A percentile compares a stretch with the other conserved stretches of the same genome.
Evolutionary conservation across 2,888 invertebrate genomes (phyloP).

Genomic region (Pandemis corylana): DNA sequence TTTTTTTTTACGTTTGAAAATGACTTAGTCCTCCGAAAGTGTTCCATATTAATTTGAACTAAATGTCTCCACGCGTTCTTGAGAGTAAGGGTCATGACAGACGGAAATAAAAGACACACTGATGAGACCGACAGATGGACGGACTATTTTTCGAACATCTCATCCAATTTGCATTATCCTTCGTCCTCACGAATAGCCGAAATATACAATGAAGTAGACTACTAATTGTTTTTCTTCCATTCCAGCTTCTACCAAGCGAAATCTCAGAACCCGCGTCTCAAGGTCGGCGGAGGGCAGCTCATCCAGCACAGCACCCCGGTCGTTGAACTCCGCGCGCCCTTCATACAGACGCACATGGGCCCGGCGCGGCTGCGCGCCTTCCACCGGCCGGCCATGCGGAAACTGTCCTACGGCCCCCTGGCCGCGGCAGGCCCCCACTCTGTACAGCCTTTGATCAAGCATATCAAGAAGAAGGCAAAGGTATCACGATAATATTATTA

Average conservation of each 20-base stretch:
- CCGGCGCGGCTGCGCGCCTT: conserved; percentile 91
- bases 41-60: no score
- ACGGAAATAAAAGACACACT: no score
- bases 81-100: no score
- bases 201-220: no score
- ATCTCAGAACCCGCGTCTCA: conserved; percentile 91
- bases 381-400: conserved; percentile 95
- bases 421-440: conserved; percentile 90
- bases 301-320: conserved; percentile 99
- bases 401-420: conserved; percentile 93
- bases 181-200: no score
- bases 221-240: conserved; percentile 33
- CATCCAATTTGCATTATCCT: no score
- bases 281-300: conserved; percentile 95
- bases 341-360: conserved; percentile 97
- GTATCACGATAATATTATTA: conserved; percentile 52
- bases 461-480: conserved; percentile 96
- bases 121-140: no score
- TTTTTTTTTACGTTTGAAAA: no score
- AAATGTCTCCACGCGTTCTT: no score
- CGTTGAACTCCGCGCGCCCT: conserved; percentile 96
- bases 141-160: no score
- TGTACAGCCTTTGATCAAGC: conserved; percentile 93
- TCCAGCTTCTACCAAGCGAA: conserved; percentile 96
- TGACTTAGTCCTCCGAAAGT: no score